Conservation (phyloP, 2,888 invertebrate species). For the Druceiella hillmani region DNA sequence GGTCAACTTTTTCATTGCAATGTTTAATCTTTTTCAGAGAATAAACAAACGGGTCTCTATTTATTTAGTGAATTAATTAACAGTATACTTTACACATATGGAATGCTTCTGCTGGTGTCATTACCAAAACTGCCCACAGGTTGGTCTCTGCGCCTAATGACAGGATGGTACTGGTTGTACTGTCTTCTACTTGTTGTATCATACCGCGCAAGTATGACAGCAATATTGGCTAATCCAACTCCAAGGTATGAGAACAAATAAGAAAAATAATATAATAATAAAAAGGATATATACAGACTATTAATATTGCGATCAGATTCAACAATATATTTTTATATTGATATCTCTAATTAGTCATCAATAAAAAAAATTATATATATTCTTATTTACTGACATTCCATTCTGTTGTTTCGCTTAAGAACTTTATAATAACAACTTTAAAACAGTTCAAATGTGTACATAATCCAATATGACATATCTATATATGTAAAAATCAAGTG, state of each 20-base stretch:
- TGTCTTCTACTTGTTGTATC: constrained; percentile 73
- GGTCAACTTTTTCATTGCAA: not conserved
- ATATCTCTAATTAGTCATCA: no score
- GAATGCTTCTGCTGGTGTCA: constrained; percentile 76
- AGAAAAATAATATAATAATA: constrained; percentile 6
- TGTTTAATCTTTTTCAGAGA: constrained; percentile 34
- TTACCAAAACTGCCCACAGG: constrained; percentile 70
- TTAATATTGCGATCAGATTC: no score
- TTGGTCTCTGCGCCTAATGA: constrained; percentile 75
- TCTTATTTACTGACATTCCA: no score
- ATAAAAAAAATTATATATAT: no score
- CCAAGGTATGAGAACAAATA: constrained; percentile 54
- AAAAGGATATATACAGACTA: no score
- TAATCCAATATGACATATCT: no score
- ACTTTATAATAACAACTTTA: no score
- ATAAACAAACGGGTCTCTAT: constrained; percentile 52
- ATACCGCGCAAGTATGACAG: constrained; percentile 81
- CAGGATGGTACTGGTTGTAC: constrained; percentile 87
- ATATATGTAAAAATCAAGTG: no score
- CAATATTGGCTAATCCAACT: constrained; percentile 73
- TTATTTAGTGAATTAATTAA: constrained; percentile 67
- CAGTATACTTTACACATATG: constrained; percentile 73
- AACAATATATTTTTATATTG: constrained; percentile 6
- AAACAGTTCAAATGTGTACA: no score
- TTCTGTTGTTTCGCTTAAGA: no score